Evolutionary conservation across 2,113 vertebrate genomes (phyloP).

Genomic region (Bubalus kerabau): DNA sequence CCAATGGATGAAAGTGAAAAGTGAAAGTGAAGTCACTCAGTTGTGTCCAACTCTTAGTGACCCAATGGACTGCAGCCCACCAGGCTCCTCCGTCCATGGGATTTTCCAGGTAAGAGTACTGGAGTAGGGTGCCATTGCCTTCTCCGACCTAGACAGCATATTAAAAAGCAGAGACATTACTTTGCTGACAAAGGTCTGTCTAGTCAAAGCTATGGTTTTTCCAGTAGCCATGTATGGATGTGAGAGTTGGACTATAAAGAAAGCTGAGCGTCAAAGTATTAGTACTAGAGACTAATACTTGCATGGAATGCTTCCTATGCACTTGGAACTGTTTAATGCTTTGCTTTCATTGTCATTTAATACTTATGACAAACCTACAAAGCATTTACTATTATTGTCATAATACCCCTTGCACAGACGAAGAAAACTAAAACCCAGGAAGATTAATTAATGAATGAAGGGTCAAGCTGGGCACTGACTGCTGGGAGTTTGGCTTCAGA

Average conservation of each 20-base stretch:
- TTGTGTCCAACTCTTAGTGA: no score
- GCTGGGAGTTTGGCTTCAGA: not conserved
- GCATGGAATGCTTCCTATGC: not conserved
- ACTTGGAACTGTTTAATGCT: not conserved
- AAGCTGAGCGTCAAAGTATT: not conserved
- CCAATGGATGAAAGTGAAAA: no score
- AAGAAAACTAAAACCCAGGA: not conserved
- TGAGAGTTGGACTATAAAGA: not conserved
- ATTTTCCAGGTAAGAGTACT: no score
- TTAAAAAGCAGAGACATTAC: not conserved
- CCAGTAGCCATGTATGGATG: not conserved
- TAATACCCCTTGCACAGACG: not conserved
- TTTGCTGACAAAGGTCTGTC: not conserved
- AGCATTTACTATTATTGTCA: not conserved
- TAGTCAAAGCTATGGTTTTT: not conserved
- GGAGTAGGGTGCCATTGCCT: no score
- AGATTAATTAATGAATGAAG: not conserved
- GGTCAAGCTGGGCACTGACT: not conserved
- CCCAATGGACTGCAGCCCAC: no score
- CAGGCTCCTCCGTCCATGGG: no score
- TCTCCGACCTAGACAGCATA: not conserved
- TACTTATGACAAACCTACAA: not conserved
- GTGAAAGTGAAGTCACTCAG: no score
- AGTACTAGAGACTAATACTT: not conserved
- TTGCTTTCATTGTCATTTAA: not conserved